phyloP scores from a whole-genome alignment of 2,888 invertebrate genomes.

The Coleophora flavipennella region DNA sequence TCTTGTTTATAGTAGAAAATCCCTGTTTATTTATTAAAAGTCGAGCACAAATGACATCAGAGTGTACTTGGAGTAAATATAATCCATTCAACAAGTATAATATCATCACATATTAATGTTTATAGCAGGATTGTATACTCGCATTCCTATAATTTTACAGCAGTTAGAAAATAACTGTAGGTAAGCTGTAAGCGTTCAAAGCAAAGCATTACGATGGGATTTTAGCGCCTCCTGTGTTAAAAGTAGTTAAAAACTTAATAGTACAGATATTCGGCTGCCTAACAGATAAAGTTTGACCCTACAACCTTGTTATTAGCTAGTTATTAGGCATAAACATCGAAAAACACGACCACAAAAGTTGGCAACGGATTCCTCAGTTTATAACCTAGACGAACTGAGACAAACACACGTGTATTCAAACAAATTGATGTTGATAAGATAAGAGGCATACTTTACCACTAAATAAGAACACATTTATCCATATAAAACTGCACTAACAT shows the following conservation, averaged over 20 bases:
- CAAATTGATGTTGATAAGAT: constrained; percentile 48
- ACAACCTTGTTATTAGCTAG: not conserved
- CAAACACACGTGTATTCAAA: constrained; percentile 33
- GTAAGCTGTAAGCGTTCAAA: too few relatives aligned
- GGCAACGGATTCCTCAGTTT: constrained; percentile 29
- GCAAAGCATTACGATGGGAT: too few relatives aligned
- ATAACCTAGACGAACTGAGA: constrained; percentile 54
- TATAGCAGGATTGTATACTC: not conserved
- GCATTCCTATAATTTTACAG: not conserved
- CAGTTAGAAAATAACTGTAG: not conserved
- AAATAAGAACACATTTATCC: constrained; percentile 49
- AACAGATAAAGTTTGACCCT: too few relatives aligned
- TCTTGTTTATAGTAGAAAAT: too few relatives aligned
- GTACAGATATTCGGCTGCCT: too few relatives aligned
- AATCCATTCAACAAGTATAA: too few relatives aligned
- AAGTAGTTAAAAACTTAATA: too few relatives aligned
- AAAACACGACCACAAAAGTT: constrained; percentile 48
- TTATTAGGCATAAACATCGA: constrained; percentile 38
- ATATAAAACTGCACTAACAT: constrained; percentile 56
- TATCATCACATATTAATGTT: too few relatives aligned
- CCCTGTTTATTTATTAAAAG: too few relatives aligned
- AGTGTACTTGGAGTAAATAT: too few relatives aligned
- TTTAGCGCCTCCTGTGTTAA: too few relatives aligned
- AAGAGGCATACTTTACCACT: constrained; percentile 55
- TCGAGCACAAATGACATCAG: too few relatives aligned